Conservation (phyloP, 2,888 invertebrate genomes). For the Drosophila mettleri region DNA sequence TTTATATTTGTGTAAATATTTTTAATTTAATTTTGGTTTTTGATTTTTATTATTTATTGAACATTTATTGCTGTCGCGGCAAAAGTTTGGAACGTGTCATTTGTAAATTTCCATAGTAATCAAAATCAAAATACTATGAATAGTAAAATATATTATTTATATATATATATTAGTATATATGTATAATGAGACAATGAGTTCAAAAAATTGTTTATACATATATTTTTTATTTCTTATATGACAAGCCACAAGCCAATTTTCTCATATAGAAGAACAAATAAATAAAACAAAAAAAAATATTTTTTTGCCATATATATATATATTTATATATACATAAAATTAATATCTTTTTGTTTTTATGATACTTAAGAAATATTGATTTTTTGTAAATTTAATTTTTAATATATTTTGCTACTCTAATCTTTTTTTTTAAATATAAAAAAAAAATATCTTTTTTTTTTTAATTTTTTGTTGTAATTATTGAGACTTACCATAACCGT, state of each 20-base stretch:
- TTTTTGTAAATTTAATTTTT: no score
- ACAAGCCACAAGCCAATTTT: no score
- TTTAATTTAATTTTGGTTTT: neutral
- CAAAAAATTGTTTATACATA: no score
- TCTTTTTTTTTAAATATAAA: neutral
- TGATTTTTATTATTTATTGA: slow-evolving; percentile 3
- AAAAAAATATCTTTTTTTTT: neutral
- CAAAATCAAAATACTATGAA: slow-evolving; percentile 7
- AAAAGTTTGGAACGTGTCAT: neutral
- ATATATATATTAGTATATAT: neutral
- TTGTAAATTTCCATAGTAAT: slow-evolving; percentile 28
- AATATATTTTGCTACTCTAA: neutral
- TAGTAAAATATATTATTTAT: slow-evolving; percentile 16
- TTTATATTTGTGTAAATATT: neutral
- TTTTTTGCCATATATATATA: no score
- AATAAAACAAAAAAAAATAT: no score
- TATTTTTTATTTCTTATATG: no score
- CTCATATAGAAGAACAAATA: no score
- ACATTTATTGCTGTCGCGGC: slow-evolving; percentile 18
- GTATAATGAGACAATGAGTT: neutral
- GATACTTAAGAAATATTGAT: no score
- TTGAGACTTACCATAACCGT: slow-evolving; percentile 92
- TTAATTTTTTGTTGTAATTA: neutral
- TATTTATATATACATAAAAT: neutral
- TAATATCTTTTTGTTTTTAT: neutral